Evolutionary conservation across 2,888 invertebrate genomes (phyloP).

Genomic region (Rhogogaster chlorosoma): DNA sequence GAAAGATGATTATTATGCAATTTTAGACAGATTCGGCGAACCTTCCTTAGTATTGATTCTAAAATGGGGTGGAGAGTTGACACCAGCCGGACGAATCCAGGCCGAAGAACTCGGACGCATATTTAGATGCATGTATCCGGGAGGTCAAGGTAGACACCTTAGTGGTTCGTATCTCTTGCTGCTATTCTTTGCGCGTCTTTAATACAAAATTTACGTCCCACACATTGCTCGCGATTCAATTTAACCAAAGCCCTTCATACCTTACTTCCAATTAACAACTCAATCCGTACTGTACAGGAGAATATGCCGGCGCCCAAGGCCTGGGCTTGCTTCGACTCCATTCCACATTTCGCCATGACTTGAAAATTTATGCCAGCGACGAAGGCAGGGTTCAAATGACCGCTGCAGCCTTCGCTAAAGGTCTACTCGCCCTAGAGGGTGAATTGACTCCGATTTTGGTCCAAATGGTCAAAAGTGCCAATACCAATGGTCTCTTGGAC

Average conservation of each 20-base stretch:
- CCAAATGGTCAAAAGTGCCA: conserved; percentile 99
- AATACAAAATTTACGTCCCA: background rate
- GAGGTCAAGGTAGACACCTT: conserved; percentile 94
- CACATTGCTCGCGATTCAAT: conserved; percentile 18
- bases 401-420: conserved; percentile 99
- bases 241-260: background rate
- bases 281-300: conserved; percentile 78
- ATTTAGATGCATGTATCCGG: conserved; percentile 99
- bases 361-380: conserved; percentile 99
- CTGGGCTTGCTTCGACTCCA: conserved; percentile 96
- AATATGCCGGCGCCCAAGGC: conserved; percentile 96
- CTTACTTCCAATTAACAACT: background rate
- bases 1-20: conserved; percentile 25
- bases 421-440: conserved; percentile 97
- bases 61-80: conserved; percentile 99
- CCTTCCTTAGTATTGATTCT: conserved; percentile 97
- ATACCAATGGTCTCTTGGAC: conserved; percentile 98
- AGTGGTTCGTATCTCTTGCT: conserved; percentile 82
- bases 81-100: conserved; percentile 98
- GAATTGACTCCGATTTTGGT: conserved; percentile 99
- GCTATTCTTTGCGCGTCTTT: background rate
- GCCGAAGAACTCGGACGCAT: conserved; percentile 98
- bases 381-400: conserved; percentile 99
- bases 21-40: conserved; percentile 89
- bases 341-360: conserved; percentile 98